phyloP scores from a whole-genome alignment of 1,140 invertebrate genomes.

The Penaeus indicus region DNA sequence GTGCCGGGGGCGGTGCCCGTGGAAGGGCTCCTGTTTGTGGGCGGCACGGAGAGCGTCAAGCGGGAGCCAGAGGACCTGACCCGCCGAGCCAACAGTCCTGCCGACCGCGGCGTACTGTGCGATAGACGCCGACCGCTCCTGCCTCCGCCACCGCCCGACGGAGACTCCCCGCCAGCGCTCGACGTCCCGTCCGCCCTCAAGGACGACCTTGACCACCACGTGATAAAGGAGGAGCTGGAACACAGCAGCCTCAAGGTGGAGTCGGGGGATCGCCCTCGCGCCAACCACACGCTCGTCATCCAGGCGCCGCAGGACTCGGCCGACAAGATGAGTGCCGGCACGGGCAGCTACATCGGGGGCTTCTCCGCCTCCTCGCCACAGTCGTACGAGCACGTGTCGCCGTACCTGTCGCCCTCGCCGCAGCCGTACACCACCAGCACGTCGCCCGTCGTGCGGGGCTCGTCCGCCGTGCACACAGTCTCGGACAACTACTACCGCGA shows the following conservation, averaged over 20 bases:
- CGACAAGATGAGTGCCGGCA: slow-evolving; percentile 70
- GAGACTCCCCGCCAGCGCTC: slow-evolving; percentile 69
- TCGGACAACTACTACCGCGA: slow-evolving; percentile 73
- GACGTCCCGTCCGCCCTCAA: slow-evolving; percentile 65
- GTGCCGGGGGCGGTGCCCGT: slow-evolving; percentile 60
- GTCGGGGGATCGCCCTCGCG: slow-evolving; percentile 55
- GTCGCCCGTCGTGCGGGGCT: slow-evolving; percentile 67
- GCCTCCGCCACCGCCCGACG: slow-evolving; percentile 73
- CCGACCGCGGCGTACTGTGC: slow-evolving; percentile 72
- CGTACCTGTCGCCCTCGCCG: slow-evolving; percentile 74
- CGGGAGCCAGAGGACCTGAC: slow-evolving; percentile 79
- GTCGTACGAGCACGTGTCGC: slow-evolving; percentile 70
- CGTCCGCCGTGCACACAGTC: slow-evolving; percentile 70
- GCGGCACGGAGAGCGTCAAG: slow-evolving; percentile 71
- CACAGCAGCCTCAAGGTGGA: slow-evolving; percentile 58
- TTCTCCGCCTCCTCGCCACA: slow-evolving; percentile 75
- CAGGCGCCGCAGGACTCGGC: slow-evolving; percentile 69
- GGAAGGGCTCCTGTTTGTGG: slow-evolving; percentile 62
- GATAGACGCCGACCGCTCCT: slow-evolving; percentile 69
- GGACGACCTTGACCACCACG: slow-evolving; percentile 65
- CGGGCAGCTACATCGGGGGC: slow-evolving; percentile 58
- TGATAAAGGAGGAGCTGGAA: slow-evolving; percentile 66
- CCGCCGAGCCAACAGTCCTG: slow-evolving; percentile 72
- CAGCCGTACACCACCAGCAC: slow-evolving; percentile 71
- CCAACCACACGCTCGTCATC: slow-evolving; percentile 59